Evolutionary conservation across 2,888 invertebrate genomes (phyloP).

Genomic region (Xestia ashworthii): DNA sequence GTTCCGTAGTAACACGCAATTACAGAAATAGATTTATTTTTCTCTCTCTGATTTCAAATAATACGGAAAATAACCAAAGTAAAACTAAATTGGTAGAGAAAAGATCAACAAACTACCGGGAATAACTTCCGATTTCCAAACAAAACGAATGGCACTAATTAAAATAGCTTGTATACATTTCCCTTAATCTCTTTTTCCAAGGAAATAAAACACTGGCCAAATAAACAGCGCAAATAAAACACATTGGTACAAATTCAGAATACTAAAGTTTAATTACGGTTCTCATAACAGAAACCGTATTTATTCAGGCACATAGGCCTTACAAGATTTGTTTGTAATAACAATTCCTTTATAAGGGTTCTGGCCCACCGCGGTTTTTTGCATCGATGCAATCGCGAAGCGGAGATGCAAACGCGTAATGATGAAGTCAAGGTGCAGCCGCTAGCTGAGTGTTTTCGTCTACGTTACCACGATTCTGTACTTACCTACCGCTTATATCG

Average conservation of each 20-base stretch:
- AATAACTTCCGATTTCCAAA: neutral
- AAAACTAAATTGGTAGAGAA: neutral
- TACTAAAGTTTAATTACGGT: constrained; percentile 18
- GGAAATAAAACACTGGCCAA: constrained; percentile 7
- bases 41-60: neutral
- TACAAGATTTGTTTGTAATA: constrained; percentile 43
- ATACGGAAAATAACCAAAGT: neutral
- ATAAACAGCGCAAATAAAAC: constrained; percentile 1
- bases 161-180: neutral
- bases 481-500: neutral
- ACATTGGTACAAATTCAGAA: constrained; percentile 17
- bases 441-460: neutral
- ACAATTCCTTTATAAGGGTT: constrained; percentile 27
- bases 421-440: neutral
- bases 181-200: neutral
- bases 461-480: neutral
- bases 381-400: neutral
- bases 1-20: neutral
- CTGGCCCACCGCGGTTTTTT: neutral
- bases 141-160: neutral
- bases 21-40: neutral
- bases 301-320: constrained; percentile 38
- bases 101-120: neutral
- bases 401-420: neutral
- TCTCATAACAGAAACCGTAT: constrained; percentile 24